Evolutionary conservation across 2,113 vertebrate species (phyloP).

Genomic region (Pycnonotus jocosus): DNA sequence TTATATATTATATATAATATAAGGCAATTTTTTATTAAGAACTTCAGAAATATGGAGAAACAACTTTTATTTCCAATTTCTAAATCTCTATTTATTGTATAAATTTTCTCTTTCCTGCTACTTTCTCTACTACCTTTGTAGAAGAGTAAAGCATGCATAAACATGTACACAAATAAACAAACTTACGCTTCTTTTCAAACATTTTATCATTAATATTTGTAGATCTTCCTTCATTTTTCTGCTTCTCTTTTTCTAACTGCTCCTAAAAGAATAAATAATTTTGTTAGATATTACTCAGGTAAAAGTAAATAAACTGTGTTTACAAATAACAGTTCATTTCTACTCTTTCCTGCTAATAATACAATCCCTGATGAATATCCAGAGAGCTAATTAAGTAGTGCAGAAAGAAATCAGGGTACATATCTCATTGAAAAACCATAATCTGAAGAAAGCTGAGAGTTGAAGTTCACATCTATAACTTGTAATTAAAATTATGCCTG

Average conservation of each 20-base stretch:
- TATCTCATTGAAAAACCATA: background rate
- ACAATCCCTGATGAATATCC: background rate
- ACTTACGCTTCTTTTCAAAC: slow-evolving; percentile 84
- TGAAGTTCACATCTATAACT: background rate
- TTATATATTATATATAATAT: background rate
- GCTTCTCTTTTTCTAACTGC: slow-evolving; percentile 82
- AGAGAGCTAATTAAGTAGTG: background rate
- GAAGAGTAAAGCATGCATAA: background rate
- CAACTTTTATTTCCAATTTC: background rate
- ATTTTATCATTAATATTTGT: slow-evolving; percentile 72
- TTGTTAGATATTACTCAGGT: background rate
- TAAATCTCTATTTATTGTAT: background rate
- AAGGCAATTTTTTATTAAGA: background rate
- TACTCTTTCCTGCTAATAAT: background rate
- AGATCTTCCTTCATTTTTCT: slow-evolving; percentile 76
- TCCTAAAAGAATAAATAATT: slow-evolving; percentile 68
- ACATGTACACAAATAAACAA: background rate
- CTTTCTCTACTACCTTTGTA: background rate
- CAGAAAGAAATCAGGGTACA: background rate
- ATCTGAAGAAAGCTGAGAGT: background rate
- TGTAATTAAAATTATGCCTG: background rate
- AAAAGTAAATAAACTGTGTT: background rate
- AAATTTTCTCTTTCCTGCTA: background rate
- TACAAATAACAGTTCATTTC: background rate
- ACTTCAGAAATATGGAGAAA: background rate